Evolutionary conservation across 2,888 invertebrate genomes (phyloP).

Genomic region (Pheosia gnoma): DNA sequence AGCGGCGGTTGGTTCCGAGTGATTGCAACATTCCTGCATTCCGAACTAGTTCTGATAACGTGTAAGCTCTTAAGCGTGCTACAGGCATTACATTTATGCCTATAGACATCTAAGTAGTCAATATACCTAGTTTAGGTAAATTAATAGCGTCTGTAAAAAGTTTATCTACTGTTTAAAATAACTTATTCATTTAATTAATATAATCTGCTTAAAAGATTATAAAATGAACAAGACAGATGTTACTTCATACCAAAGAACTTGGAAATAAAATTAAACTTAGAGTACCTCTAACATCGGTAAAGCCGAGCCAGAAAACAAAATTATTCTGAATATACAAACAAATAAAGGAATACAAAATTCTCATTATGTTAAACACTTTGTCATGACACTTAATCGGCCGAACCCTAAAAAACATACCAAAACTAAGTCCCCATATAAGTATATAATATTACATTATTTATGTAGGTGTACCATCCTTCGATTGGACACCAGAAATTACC

Average conservation of each 20-base stretch:
- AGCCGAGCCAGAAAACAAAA: background rate
- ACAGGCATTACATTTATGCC: background rate
- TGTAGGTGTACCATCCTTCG: conserved; percentile 18
- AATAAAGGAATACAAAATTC: background rate
- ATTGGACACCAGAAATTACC: conserved; percentile 41
- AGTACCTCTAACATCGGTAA: too few species aligned
- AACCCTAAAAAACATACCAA: background rate
- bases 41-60: background rate
- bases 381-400: background rate
- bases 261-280: too few species aligned
- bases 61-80: background rate
- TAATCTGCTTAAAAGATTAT: too few species aligned
- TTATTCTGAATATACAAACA: background rate
- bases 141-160: too few species aligned
- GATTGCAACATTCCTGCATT: conserved; percentile 1
- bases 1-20: background rate
- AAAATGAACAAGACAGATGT: too few species aligned
- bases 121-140: background rate
- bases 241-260: too few species aligned
- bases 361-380: background rate
- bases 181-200: too few species aligned
- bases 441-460: conserved; percentile 21
- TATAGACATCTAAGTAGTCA: background rate
- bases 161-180: too few species aligned
- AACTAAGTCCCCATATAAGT: background rate